These are phyloP conservation scores for Bolborhynchus lineola DNA, from an alignment of 2,113 vertebrate species.

Conservation along the genomic window DNA sequence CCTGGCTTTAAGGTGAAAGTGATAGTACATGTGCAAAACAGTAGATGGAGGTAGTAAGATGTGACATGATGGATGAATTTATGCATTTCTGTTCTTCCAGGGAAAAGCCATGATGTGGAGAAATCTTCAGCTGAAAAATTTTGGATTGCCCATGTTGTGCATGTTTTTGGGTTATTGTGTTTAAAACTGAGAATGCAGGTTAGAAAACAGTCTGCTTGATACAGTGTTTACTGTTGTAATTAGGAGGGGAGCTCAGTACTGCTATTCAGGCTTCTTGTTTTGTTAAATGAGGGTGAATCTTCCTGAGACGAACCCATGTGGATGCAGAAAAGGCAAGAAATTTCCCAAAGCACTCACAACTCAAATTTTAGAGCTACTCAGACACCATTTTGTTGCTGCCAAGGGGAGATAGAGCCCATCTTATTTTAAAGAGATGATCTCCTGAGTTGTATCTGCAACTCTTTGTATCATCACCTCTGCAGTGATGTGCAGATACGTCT, in stretches of 20 bases:
- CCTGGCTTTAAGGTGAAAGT: not conserved
- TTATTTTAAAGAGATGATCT: not conserved
- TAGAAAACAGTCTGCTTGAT: not conserved
- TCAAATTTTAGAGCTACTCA: not conserved
- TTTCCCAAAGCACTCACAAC: not conserved
- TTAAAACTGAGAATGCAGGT: not conserved
- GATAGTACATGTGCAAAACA: not conserved
- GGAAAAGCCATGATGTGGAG: not conserved
- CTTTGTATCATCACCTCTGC: not conserved
- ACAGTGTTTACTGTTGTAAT: not conserved
- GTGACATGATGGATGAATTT: not conserved
- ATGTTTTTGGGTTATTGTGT: not conserved
- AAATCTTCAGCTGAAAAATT: not conserved
- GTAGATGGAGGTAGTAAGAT: constrained; percentile 24
- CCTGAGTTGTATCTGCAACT: not conserved
- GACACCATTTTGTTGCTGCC: not conserved
- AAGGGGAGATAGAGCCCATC: not conserved
- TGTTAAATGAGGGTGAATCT: not conserved
- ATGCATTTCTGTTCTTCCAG: not conserved
- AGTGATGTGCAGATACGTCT: not conserved
- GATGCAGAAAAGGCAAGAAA: not conserved
- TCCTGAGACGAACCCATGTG: not conserved
- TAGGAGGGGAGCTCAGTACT: not conserved
- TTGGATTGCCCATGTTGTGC: not conserved
- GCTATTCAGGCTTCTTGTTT: not conserved